Conservation (phyloP, 2,113 vertebrate genomes). For the Zingel zingel region DNA sequence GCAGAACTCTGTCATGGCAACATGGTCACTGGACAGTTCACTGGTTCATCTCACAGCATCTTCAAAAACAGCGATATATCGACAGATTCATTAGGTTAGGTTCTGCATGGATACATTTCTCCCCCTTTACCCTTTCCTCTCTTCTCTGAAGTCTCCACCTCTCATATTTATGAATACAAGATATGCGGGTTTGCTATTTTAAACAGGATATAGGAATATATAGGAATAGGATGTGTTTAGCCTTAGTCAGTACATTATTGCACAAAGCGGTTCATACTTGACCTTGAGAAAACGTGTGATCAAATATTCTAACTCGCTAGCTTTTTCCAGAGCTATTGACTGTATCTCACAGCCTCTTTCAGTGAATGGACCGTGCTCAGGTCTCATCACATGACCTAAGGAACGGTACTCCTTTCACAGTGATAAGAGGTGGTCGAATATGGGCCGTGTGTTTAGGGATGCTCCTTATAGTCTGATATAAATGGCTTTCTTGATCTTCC, state of each 20-base stretch:
- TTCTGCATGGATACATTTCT: constrained; percentile 7
- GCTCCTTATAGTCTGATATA: not conserved
- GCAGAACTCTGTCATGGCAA: constrained; percentile 30
- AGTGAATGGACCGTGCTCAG: not conserved
- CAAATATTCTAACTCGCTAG: not conserved
- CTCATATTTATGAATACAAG: not conserved
- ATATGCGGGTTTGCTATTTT: not conserved
- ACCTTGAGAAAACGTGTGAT: not conserved
- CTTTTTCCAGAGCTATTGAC: not conserved
- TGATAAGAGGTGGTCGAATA: not conserved
- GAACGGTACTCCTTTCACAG: not conserved
- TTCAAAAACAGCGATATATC: not conserved
- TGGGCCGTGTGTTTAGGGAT: not conserved
- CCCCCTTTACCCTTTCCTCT: not conserved
- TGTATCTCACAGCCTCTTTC: not conserved
- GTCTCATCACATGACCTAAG: not conserved
- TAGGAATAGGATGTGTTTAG: not conserved
- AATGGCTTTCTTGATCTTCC: not conserved
- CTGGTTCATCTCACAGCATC: constrained; percentile 36
- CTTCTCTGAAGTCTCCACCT: not conserved
- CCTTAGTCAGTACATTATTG: not conserved
- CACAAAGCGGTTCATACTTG: not conserved
- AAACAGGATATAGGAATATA: not conserved
- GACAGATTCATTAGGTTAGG: constrained; percentile 14
- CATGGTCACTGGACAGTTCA: constrained; percentile 28